phyloP scores from a whole-genome alignment of 2,888 invertebrate genomes.

The Neoscelio sp. region DNA sequence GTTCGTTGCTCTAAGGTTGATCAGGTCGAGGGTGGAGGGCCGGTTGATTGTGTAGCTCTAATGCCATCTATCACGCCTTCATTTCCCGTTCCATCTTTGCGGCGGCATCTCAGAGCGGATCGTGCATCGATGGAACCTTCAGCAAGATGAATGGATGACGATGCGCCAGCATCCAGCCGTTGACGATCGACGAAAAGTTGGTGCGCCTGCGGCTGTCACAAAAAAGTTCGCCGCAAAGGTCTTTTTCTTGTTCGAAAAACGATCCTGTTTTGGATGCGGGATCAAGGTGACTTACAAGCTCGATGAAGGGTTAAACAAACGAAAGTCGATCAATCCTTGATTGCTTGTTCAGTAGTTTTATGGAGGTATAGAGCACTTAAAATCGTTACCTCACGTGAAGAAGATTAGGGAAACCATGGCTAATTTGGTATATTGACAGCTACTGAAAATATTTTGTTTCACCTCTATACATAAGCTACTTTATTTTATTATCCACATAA shows the following conservation, averaged over 20 bases:
- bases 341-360: conserved; percentile 14
- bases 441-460: too few relatives aligned
- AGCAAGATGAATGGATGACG: conserved; percentile 75
- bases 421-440: too few relatives aligned
- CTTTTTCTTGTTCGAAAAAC: conserved; percentile 16
- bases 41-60: conserved; percentile 76
- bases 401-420: too few relatives aligned
- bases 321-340: conserved; percentile 42
- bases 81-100: conserved; percentile 73
- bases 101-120: conserved; percentile 61
- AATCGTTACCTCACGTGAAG: too few relatives aligned
- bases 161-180: conserved; percentile 17
- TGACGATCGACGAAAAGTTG: conserved; percentile 25
- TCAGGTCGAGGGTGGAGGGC: conserved; percentile 64
- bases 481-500: too few relatives aligned
- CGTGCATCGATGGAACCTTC: conserved; percentile 60
- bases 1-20: conserved; percentile 68
- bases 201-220: conserved; percentile 16
- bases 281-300: background rate
- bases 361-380: too few relatives aligned
- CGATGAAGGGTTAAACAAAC: conserved; percentile 13
- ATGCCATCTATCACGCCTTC: conserved; percentile 79
- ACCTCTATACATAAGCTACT: too few relatives aligned
- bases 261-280: conserved; percentile 9
- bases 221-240: conserved; percentile 11